These are phyloP conservation scores for Bibio marci DNA, from an alignment of 2,888 invertebrate species.

Conservation along the genomic window DNA sequence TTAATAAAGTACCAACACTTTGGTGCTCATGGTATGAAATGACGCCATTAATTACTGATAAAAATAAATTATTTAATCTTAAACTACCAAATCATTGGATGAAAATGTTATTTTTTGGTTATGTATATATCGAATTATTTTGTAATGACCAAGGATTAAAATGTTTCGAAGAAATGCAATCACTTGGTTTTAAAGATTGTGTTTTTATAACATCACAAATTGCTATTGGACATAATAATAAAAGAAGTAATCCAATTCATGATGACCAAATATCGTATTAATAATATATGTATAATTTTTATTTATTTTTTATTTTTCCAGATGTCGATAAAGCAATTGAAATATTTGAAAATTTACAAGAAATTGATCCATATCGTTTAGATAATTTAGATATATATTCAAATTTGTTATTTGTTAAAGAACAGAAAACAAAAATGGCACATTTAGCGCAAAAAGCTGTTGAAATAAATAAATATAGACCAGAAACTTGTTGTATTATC, in stretches of 20 bases:
- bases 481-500: slow-evolving; percentile 95
- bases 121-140: slow-evolving; percentile 77
- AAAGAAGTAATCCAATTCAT: slow-evolving; percentile 51
- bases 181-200: slow-evolving; percentile 70
- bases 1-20: slow-evolving; percentile 62
- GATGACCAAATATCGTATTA: slow-evolving; percentile 9
- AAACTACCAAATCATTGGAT: slow-evolving; percentile 83
- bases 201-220: slow-evolving; percentile 82
- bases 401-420: slow-evolving; percentile 87
- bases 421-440: slow-evolving; percentile 79
- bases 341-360: slow-evolving; percentile 66
- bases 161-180: slow-evolving; percentile 57
- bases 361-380: slow-evolving; percentile 78
- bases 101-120: slow-evolving; percentile 78
- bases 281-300: neutral
- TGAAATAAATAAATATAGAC: slow-evolving; percentile 88
- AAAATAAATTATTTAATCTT: slow-evolving; percentile 50
- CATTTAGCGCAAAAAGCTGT: slow-evolving; percentile 86
- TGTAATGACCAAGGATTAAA: slow-evolving; percentile 78
- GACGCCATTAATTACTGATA: slow-evolving; percentile 65
- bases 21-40: slow-evolving; percentile 96
- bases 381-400: slow-evolving; percentile 96
- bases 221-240: slow-evolving; percentile 83
- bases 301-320: slow-evolving; percentile 25
- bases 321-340: slow-evolving; percentile 80